phyloP scores from a whole-genome alignment of 2,888 invertebrate species.

The Trypoxylon attenuatum region DNA sequence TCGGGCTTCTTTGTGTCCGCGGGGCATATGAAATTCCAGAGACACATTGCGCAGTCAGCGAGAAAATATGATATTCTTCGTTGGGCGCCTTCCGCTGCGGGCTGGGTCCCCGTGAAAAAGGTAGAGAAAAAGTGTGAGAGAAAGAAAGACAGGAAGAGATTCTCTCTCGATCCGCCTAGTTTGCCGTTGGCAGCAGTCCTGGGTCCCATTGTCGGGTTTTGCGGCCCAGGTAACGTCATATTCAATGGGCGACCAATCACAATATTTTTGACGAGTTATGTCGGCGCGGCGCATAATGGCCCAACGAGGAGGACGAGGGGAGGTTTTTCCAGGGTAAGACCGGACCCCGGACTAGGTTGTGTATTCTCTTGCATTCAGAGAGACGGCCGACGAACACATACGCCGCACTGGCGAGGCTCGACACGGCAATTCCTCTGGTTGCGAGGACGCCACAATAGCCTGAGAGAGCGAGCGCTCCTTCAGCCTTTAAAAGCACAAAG shows the following conservation, averaged over 20 bases:
- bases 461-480: constrained; percentile 57
- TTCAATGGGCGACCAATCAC: constrained; percentile 70
- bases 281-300: constrained; percentile 70
- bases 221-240: constrained; percentile 68
- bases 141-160: neutral
- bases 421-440: constrained; percentile 35
- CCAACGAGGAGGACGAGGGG: constrained; percentile 19
- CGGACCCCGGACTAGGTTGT: constrained; percentile 40
- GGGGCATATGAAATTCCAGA: constrained; percentile 46
- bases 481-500: constrained; percentile 69
- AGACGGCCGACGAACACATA: constrained; percentile 42
- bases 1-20: constrained; percentile 34
- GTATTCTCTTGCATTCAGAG: constrained; percentile 66
- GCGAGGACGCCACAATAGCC: constrained; percentile 48
- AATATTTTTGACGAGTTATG: constrained; percentile 75
- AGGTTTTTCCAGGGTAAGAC: constrained; percentile 58
- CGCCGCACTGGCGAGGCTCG: too few species aligned
- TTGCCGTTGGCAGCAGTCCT: constrained; percentile 5
- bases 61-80: constrained; percentile 60
- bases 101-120: too few species aligned
- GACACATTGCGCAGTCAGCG: constrained; percentile 51
- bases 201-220: constrained; percentile 35
- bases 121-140: neutral
- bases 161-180: constrained; percentile 6
- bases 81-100: constrained; percentile 11